Evolutionary conservation across 2,113 vertebrate species (phyloP), one percentile per base, ranked within the genome.

Genomic region (Thymallus thymallus): DNA sequence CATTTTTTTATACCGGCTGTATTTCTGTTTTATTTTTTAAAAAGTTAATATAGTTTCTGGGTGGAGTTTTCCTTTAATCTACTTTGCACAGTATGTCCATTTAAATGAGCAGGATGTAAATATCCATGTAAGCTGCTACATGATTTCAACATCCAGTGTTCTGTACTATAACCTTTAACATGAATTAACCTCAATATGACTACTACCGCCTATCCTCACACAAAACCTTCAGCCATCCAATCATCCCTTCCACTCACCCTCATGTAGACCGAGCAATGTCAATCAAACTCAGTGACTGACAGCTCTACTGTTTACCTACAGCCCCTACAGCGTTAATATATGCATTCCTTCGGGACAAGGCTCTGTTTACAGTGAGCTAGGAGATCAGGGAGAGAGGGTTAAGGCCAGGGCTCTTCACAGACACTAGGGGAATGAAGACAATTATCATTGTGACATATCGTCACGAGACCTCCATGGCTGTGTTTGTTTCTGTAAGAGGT

Each of bases 401-500:
- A 24, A 65, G 69, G 46, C 30, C 46, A 72, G 58, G 62, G 46
- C 65, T 14, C n/a, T 62, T 76, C 81, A 78, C 13, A 66, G 76
- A 35, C 69, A 80, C 68, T 48, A 71, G 67, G 51, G 58, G 80
- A 55, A 71, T 46, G 69, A 46, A 24, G 30, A 69, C 61, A 24
- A 70, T 75, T 62, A 73, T 26, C 68, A 72, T 75, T 66, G n/a
- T 6, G 67, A 58, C 20, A 56, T 60, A 76, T 73, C 74, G 32
- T 58, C 12, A 23, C 14, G 14, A 66, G 82, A 82, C 78, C n/a
- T n/a, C n/a, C n/a, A 48, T 65, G 71, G 32, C n/a, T 80, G 76
- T 63, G 73, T 83, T 87, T 90, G 76, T 81, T 87, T 56, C 68
- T 76, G 46, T 76, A 75, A 46, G 67, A 41, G 74, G 48, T n/a